phyloP scores from a whole-genome alignment of 35 echinoderm and acorn worm species.

The Apostichopus japonicus region DNA sequence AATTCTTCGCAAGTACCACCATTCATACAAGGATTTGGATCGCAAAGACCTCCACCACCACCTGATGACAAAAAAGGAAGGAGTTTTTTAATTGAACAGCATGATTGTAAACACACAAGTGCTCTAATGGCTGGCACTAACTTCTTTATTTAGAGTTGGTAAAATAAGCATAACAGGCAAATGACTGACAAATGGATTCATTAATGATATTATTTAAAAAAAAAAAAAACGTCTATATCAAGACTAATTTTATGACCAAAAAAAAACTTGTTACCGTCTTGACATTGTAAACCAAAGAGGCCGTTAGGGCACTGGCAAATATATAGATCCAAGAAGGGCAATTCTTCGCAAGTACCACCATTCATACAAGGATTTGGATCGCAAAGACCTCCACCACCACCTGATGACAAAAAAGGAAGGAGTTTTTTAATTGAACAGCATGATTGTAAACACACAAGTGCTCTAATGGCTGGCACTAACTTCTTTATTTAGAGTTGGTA shows the following conservation, averaged over 20 bases:
- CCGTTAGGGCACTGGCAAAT: not conserved
- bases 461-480: too few species aligned
- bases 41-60: not conserved
- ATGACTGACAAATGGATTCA: too few species aligned
- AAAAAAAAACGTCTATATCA: too few species aligned
- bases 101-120: too few species aligned
- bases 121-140: too few species aligned
- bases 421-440: not conserved
- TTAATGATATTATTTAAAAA: too few species aligned
- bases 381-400: not conserved
- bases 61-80: not conserved
- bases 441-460: too few species aligned
- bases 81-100: not conserved
- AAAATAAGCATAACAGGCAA: too few species aligned
- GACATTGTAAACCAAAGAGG: not conserved
- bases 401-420: not conserved
- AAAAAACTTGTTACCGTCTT: not conserved
- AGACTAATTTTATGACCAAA: too few species aligned
- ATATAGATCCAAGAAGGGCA: not conserved
- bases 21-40: constrained; percentile 14
- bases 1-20: not conserved
- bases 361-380: constrained; percentile 13
- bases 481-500: too few species aligned
- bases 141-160: too few species aligned
- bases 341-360: not conserved